Conservation (phyloP, 2,113 vertebrate species). For the Monarcha castaneiventris region DNA sequence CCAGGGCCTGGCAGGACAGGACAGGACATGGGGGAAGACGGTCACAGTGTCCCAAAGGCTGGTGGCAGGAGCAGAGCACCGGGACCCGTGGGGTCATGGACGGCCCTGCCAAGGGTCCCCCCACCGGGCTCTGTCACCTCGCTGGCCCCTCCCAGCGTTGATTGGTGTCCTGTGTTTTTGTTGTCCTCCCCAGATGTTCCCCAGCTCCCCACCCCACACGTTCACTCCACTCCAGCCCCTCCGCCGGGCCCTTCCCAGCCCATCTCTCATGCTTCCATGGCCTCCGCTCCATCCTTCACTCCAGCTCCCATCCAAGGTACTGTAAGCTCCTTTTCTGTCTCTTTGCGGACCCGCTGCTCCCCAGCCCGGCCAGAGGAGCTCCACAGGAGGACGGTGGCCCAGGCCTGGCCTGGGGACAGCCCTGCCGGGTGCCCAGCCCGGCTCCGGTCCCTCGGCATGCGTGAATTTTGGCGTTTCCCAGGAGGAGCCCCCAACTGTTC, state of each 20-base stretch:
- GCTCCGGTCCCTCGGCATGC: rapidly evolving
- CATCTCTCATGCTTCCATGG: slow-evolving; percentile 62
- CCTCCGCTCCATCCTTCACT: slow-evolving; percentile 61
- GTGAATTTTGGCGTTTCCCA: neutral
- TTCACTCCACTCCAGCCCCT: slow-evolving; percentile 59
- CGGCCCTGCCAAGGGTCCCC: neutral
- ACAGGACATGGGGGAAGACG: neutral
- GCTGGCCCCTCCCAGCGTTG: neutral
- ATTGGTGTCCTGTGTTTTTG: slow-evolving; percentile 25
- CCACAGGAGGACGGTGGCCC: neutral
- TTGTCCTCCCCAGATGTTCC: slow-evolving; percentile 51
- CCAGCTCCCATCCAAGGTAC: slow-evolving; percentile 62
- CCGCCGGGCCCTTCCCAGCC: slow-evolving; percentile 56
- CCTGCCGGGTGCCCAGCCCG: neutral
- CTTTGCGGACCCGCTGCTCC: neutral
- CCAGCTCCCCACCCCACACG: slow-evolving; percentile 57
- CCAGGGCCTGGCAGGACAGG: neutral
- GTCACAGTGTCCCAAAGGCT: neutral
- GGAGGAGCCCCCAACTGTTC: neutral
- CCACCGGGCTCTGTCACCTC: neutral
- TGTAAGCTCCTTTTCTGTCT: slow-evolving; percentile 57
- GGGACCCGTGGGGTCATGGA: rapidly evolving
- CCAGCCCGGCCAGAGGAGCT: neutral
- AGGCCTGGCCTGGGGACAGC: neutral
- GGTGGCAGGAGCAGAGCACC: neutral